phyloP scores from a whole-genome alignment of 2,797 vertebrate species.

The Galaxias olidus region DNA sequence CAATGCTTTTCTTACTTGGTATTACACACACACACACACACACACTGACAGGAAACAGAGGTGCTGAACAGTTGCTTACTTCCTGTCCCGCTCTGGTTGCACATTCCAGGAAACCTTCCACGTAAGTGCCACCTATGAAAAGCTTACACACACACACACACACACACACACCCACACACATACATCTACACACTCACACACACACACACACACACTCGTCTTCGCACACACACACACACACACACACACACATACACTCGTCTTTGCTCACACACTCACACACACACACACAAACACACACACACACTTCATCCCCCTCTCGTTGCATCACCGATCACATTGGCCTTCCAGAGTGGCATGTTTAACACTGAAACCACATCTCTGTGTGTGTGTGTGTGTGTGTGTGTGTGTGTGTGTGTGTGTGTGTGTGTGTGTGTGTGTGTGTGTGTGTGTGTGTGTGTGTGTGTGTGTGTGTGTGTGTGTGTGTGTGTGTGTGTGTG shows the following conservation, averaged over 20 bases:
- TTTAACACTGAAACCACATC: too few species aligned
- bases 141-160: slow-evolving; percentile 6
- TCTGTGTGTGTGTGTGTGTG: too few species aligned
- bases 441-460: too few species aligned
- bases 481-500: too few species aligned
- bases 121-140: slow-evolving; percentile 53
- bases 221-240: neutral
- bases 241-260: neutral
- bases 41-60: slow-evolving; percentile 71
- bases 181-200: slow-evolving; percentile 1
- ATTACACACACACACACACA: slow-evolving; percentile 40
- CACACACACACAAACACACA: neutral
- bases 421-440: too few species aligned
- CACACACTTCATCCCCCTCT: too few species aligned
- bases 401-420: too few species aligned
- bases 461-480: too few species aligned
- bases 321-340: neutral
- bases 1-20: neutral
- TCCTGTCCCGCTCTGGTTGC: slow-evolving; percentile 75
- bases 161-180: neutral
- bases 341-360: neutral
- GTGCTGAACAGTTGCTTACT: slow-evolving; percentile 77
- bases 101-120: slow-evolving; percentile 78
- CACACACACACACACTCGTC: neutral
- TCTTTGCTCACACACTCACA: too few species aligned